These are phyloP conservation scores for Aphrocallistes beatrix DNA, from an alignment of 37 sponge, comb jelly and placozoan species.

Conservation along the genomic window DNA sequence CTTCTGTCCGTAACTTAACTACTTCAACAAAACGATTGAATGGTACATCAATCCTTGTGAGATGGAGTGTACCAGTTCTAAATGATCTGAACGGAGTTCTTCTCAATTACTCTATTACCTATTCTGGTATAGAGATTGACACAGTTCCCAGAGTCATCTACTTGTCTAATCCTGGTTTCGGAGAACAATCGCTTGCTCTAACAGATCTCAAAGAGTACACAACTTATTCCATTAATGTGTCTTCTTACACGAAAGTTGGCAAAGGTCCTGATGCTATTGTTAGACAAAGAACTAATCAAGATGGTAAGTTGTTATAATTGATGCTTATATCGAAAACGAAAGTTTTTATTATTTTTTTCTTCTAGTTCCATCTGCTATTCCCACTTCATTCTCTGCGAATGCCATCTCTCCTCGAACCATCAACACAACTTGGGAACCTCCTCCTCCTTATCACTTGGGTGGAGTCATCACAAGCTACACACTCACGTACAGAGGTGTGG, in stretches of 20 bases:
- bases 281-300: slow-evolving; percentile 1
- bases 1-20: slow-evolving; percentile 17
- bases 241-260: neutral
- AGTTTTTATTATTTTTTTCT: no score
- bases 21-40: neutral
- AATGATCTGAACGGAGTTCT: neutral
- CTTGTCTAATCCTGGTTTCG: neutral
- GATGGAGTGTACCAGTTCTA: neutral
- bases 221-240: neutral
- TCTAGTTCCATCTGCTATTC: no score
- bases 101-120: neutral
- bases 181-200: neutral
- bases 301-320: no score
- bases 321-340: no score
- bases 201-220: neutral
- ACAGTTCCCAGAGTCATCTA: slow-evolving; percentile 17
- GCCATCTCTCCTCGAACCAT: no score
- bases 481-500: no score
- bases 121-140: neutral
- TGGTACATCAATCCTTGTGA: neutral
- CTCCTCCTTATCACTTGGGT: no score
- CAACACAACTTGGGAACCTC: no score
- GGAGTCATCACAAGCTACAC: no score
- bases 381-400: no score
- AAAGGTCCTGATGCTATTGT: slow-evolving; percentile 8